Evolutionary conservation across 2,888 invertebrate species (phyloP).

Genomic region (Cryptocephalus primarius): DNA sequence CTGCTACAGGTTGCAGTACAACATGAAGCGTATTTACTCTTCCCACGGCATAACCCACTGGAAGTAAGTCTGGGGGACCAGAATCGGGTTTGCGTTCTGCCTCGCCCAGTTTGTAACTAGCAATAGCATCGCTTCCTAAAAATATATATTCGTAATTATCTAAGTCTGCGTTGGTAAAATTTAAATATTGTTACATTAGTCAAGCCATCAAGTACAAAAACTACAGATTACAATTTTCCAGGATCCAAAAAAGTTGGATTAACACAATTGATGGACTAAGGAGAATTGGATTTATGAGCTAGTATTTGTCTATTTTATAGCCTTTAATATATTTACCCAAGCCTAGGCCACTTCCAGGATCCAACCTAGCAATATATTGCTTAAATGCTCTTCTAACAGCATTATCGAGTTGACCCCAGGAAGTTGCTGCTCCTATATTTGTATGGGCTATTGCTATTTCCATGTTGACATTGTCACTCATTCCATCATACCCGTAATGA

Average conservation of each 20-base stretch:
- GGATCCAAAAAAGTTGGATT: no score
- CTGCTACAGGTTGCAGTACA: slow-evolving; percentile 77
- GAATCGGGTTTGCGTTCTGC: slow-evolving; percentile 70
- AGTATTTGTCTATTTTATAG: no score
- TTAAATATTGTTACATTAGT: no score
- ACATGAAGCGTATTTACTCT: slow-evolving; percentile 79
- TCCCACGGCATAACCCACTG: slow-evolving; percentile 88
- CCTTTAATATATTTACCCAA: slow-evolving; percentile 28
- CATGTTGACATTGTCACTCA: slow-evolving; percentile 35
- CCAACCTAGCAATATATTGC: slow-evolving; percentile 86
- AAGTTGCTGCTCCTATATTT: slow-evolving; percentile 83
- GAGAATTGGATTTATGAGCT: no score
- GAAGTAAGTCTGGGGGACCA: slow-evolving; percentile 78
- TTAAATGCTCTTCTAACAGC: slow-evolving; percentile 87
- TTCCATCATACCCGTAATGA: slow-evolving; percentile 33
- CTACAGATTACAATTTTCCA: no score
- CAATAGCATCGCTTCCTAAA: slow-evolving; percentile 65
- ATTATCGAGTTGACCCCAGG: slow-evolving; percentile 90
- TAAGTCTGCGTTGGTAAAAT: background rate
- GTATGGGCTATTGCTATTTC: slow-evolving; percentile 80
- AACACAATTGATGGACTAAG: no score
- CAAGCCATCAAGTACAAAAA: background rate
- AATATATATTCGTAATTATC: slow-evolving; percentile 13
- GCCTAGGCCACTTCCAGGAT: slow-evolving; percentile 84
- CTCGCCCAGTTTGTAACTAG: slow-evolving; percentile 89